Evolutionary conservation across 2,888 invertebrate genomes (phyloP).

Genomic region (Drosophila cracens): DNA sequence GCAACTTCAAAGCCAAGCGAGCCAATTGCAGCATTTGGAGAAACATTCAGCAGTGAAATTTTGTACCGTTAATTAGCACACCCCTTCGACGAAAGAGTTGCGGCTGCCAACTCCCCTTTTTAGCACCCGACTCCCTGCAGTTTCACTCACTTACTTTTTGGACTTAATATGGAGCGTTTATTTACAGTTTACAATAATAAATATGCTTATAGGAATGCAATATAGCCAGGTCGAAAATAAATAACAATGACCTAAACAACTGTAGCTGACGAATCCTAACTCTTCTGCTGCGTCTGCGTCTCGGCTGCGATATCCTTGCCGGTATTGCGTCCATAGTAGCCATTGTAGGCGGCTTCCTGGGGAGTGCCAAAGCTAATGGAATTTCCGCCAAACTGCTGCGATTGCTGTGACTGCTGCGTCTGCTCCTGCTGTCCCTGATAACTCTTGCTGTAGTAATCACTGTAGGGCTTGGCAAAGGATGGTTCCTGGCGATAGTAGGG

Average conservation of each 20-base stretch:
- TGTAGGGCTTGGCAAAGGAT: slow-evolving; percentile 83
- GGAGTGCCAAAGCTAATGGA: slow-evolving; percentile 88
- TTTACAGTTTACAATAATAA: slow-evolving; percentile 69
- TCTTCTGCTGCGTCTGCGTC: slow-evolving; percentile 55
- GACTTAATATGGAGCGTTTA: slow-evolving; percentile 58
- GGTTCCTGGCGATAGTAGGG: slow-evolving; percentile 82
- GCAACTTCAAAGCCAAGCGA: slow-evolving; percentile 54
- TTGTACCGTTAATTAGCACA: slow-evolving; percentile 56
- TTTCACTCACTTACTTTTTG: slow-evolving; percentile 28
- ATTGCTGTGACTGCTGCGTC: slow-evolving; percentile 36
- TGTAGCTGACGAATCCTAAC: slow-evolving; percentile 28
- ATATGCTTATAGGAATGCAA: slow-evolving; percentile 76
- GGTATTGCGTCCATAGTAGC: slow-evolving; percentile 89
- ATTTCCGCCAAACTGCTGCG: slow-evolving; percentile 63
- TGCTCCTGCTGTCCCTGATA: slow-evolving; percentile 52
- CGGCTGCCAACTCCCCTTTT: not conserved
- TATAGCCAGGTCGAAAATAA: slow-evolving; percentile 48
- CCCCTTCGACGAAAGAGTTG: slow-evolving; percentile 18
- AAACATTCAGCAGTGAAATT: slow-evolving; percentile 67
- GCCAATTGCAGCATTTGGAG: slow-evolving; percentile 56
- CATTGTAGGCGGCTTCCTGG: slow-evolving; percentile 90
- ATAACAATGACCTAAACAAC: slow-evolving; percentile 52
- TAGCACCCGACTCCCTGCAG: not conserved
- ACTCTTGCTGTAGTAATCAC: slow-evolving; percentile 85
- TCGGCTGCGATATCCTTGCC: slow-evolving; percentile 84